Percentiles rank a stretch among this genome's conserved stretches.
Evolutionary conservation across 2,888 invertebrate species (phyloP).

Genomic region (Euplagia quadripunctaria): DNA sequence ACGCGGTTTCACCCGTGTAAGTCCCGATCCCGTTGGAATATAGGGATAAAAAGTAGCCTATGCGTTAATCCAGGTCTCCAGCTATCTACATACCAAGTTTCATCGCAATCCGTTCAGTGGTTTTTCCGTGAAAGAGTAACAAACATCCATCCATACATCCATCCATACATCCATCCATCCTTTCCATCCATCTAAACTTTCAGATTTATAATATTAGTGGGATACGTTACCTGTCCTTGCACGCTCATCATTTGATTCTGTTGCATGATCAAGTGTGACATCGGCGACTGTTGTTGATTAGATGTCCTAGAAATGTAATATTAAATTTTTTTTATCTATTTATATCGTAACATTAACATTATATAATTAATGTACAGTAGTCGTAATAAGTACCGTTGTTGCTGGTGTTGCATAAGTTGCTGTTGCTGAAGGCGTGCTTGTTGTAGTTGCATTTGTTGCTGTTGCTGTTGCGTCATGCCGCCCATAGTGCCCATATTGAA

Average conservation of each 20-base stretch:
- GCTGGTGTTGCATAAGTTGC: conserved; percentile 88
- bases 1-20: too few species aligned
- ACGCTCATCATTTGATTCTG: conserved; percentile 86
- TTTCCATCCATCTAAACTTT: too few species aligned
- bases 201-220: too few species aligned
- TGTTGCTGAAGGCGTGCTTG: conserved; percentile 85
- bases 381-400: conserved; percentile 55
- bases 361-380: conserved; percentile 2
- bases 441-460: conserved; percentile 88
- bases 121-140: too few species aligned
- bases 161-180: too few species aligned
- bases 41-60: too few species aligned
- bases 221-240: conserved; percentile 81
- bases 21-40: too few species aligned
- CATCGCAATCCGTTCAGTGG: too few species aligned
- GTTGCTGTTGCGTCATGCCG: conserved; percentile 80
- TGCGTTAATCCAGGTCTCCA: too few species aligned
- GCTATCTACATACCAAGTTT: too few species aligned
- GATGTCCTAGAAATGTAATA: conserved; percentile 65
- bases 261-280: conserved; percentile 85
- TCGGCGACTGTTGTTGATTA: conserved; percentile 83
- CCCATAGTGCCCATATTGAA: conserved; percentile 76
- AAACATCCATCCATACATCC: too few species aligned
- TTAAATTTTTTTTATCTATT: conserved; percentile 40
- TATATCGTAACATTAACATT: not conserved